Conservation (phyloP, 2,797 vertebrate genomes). For the Perdix hodgsoniae region DNA sequence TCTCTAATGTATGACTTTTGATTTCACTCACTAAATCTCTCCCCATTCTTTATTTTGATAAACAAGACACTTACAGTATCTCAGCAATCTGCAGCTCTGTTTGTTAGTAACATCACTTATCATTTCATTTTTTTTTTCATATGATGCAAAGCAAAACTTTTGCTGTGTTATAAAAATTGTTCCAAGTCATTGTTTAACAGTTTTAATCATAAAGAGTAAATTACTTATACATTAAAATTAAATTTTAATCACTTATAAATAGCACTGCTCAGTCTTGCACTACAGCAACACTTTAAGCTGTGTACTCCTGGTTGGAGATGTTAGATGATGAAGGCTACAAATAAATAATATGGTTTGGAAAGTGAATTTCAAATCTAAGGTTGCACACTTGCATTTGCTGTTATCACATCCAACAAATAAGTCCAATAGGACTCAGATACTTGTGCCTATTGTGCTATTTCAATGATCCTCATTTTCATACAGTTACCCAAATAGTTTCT, state of each 20-base stretch:
- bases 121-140: not conserved
- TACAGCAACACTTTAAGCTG: accelerated
- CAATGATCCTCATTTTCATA: not conserved
- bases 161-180: not conserved
- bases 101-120: not conserved
- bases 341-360: not conserved
- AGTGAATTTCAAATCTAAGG: not conserved
- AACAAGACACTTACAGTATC: not conserved
- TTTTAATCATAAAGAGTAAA: not conserved
- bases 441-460: not conserved
- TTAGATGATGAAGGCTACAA: not conserved
- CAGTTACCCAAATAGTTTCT: not conserved
- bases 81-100: not conserved
- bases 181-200: not conserved
- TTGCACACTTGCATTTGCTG: not conserved
- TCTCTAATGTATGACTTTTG: not conserved
- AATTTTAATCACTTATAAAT: not conserved
- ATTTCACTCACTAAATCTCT: not conserved
- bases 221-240: too few species aligned
- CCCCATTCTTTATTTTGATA: not conserved
- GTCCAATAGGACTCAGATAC: accelerated
- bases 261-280: not conserved
- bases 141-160: not conserved
- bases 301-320: accelerated
- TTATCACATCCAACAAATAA: not conserved